Base-by-base conservation (phyloP, 2,888 invertebrate genomes). In the Lithophane leautieri region DNA sequence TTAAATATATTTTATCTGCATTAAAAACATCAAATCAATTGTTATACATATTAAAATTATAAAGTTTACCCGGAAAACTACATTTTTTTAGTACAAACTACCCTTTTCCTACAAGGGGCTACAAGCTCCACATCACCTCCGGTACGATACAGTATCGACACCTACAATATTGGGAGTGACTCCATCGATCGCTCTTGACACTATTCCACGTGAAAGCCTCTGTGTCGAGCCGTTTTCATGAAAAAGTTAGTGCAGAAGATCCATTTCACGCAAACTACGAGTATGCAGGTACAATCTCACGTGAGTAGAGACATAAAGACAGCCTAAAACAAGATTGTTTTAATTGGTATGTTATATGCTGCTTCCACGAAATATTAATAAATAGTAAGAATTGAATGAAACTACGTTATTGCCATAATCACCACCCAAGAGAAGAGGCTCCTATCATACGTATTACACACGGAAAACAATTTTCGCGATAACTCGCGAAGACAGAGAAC, bases 101-200 rank as follows among this genome's bases (percentile, higher is more conserved):
- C n/a, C 67, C 34, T 56, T 61, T 50, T 25, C 40, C 8, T 28
- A n/a, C n/a, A 25, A 66, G 54, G 16, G 61, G 54, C 34, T 62
- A 22, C 42, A 72, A 66, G 22, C 60, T 54, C n/a, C 62, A 65
- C 61, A 61, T 44, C 52, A 44, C 52, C 60, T 60, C 25, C 76
- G 60, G 12, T 50, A 60, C 47, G 72, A 60, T 77, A 76, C 44
- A 19, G 77, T 77, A 84, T 77, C 84, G 68, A 76, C 76, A 82
- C 85, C 86, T 82, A 73, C 75, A 28, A 67, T 75, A 76, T 79
- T 79, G 73, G 76, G 61, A 76, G 86, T 72, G 76, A 81, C 81
- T 85, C 74, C 65, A 84, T 84, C 87, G 88, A 88, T 86, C 84
- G 82, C 88, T 65, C 87, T 88, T 88, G 88, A 88, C 88, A 88